These are phyloP conservation scores for Autographa gamma DNA, from an alignment of 2,888 invertebrate species.

Conservation along the genomic window DNA sequence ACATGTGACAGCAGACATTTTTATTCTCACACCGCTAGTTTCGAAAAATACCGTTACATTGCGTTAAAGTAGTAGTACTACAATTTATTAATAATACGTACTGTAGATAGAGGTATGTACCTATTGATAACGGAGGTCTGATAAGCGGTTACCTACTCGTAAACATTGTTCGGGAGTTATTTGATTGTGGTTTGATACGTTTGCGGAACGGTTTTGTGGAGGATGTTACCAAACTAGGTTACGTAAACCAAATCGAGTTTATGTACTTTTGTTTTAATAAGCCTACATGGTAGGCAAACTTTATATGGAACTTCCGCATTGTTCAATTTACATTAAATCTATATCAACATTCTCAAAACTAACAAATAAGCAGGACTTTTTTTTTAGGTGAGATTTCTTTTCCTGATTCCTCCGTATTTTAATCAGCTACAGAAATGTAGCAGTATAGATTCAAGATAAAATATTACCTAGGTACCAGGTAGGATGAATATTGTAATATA, in stretches of 20 bases:
- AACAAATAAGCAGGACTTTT: no score
- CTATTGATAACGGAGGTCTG: slow-evolving; percentile 40
- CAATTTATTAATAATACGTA: slow-evolving; percentile 10
- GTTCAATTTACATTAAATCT: neutral
- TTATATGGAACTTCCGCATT: neutral
- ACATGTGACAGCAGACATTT: no score
- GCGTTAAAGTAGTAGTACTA: neutral
- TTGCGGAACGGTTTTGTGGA: slow-evolving; percentile 11
- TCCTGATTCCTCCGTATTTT: no score
- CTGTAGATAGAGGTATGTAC: slow-evolving; percentile 14
- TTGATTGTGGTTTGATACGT: slow-evolving; percentile 34
- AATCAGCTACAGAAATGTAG: no score
- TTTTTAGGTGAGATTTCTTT: no score
- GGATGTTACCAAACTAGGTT: slow-evolving; percentile 20
- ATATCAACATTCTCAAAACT: no score
- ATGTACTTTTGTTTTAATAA: neutral
- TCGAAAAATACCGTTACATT: neutral
- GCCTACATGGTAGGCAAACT: neutral
- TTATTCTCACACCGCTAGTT: neutral
- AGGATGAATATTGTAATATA: no score
- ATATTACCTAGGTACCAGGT: no score
- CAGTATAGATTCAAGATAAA: no score
- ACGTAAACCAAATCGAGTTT: neutral
- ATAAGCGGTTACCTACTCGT: slow-evolving; percentile 49
- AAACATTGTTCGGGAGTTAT: slow-evolving; percentile 40